phyloP scores from a whole-genome alignment of 2,797 vertebrate species.

The Sebastes variabilis region DNA sequence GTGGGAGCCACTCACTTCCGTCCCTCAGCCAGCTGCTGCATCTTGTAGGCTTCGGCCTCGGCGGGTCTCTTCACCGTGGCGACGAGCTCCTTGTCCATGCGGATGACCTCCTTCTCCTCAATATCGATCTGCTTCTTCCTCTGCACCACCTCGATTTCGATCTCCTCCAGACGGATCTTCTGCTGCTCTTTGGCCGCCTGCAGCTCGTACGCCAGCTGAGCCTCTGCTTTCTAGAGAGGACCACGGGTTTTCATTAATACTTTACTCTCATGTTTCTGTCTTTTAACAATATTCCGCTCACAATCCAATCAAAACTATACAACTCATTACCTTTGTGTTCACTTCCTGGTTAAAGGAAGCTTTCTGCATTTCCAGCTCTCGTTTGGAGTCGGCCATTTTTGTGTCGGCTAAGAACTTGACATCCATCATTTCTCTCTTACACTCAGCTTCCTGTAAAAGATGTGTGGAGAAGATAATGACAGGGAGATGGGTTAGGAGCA shows the following conservation, averaged over 20 bases:
- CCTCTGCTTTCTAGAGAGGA: slow-evolving; percentile 89
- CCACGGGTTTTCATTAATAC: not conserved
- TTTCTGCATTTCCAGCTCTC: slow-evolving; percentile 95
- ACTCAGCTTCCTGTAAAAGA: slow-evolving; percentile 90
- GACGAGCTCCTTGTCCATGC: slow-evolving; percentile 93
- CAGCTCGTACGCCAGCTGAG: slow-evolving; percentile 94
- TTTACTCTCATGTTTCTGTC: not conserved
- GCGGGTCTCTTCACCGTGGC: slow-evolving; percentile 91
- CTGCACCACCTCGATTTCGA: slow-evolving; percentile 95
- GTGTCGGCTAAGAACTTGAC: slow-evolving; percentile 95
- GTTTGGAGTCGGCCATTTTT: slow-evolving; percentile 94
- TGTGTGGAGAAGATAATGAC: not conserved
- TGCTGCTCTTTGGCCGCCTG: slow-evolving; percentile 96
- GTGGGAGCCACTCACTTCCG: slow-evolving; percentile 86
- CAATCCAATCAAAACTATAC: not conserved
- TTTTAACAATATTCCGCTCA: not conserved
- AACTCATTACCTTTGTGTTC: slow-evolving; percentile 89
- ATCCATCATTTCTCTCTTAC: slow-evolving; percentile 96
- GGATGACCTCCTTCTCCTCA: slow-evolving; percentile 92
- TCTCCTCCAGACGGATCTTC: slow-evolving; percentile 96
- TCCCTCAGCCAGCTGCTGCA: slow-evolving; percentile 94
- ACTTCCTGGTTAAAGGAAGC: slow-evolving; percentile 95
- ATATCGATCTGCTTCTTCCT: slow-evolving; percentile 94
- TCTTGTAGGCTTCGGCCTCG: slow-evolving; percentile 93
- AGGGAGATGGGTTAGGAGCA: not conserved